Conservation (phyloP, 2,797 vertebrate genomes). For the Meda fulgida region DNA sequence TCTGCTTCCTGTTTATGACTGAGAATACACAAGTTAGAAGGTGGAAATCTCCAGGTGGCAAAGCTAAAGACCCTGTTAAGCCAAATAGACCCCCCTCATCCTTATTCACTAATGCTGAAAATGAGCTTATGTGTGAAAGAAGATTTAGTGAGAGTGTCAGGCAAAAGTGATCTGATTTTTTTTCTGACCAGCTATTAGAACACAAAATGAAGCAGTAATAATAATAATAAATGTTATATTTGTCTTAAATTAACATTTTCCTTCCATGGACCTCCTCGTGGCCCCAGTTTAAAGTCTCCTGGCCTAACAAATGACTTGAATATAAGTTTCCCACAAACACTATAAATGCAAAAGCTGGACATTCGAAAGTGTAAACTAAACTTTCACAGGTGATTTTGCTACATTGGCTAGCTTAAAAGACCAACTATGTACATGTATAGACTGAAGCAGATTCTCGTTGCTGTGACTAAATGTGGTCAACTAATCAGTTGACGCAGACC, state of each 20-base stretch:
- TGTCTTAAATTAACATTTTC: neutral
- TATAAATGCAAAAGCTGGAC: neutral
- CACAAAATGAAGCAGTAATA: no score
- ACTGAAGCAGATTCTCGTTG: slow-evolving; percentile 12
- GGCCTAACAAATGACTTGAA: neutral
- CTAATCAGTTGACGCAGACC: slow-evolving; percentile 40
- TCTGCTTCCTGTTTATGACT: neutral
- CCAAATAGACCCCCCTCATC: slow-evolving; percentile 23
- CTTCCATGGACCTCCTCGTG: neutral
- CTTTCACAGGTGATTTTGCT: neutral
- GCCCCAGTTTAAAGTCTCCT: neutral
- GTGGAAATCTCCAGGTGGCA: neutral
- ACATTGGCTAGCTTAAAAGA: neutral
- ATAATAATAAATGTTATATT: neutral
- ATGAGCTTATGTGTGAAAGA: slow-evolving; percentile 16
- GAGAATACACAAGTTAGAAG: neutral
- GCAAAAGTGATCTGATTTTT: neutral
- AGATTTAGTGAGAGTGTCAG: slow-evolving; percentile 17
- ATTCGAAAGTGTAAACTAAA: neutral
- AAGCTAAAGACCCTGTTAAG: slow-evolving; percentile 10
- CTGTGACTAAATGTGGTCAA: slow-evolving; percentile 43
- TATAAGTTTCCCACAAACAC: neutral
- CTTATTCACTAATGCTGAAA: slow-evolving; percentile 22
- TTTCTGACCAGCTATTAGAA: no score
- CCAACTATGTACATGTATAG: slow-evolving; percentile 1